Evolutionary conservation across 2,888 invertebrate genomes (phyloP), one percentile per base, ranked within the genome.

Genomic region (Sphaerophoria taeniata): DNA sequence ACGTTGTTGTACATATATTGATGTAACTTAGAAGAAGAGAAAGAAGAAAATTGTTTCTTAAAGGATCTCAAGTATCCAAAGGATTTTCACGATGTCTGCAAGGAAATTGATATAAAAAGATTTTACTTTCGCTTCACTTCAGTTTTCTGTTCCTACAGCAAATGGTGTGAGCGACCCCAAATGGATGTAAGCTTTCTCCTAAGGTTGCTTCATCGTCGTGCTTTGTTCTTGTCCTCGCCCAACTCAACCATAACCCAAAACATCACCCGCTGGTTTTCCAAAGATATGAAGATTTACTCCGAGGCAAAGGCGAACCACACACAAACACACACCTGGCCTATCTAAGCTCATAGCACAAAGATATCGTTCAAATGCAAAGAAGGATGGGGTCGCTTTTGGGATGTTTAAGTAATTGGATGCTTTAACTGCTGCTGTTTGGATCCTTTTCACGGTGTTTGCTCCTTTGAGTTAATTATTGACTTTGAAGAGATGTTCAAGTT

Each of bases 61-160:
- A n/a, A n/a, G n/a, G n/a, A n/a, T n/a, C n/a, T 75, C 75, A 55
- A 72, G 67, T 71, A 71, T 75, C 67, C 24, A 49, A 79, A 75
- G 34, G 65, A 63, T 65, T 71, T 65, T 58, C 51, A 69, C 24
- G 14, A 88, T 88, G 88, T 87, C 88, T 90, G 88, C 88, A 89
- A 88, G 89, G 88, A 90, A 90, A 90, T 90, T 90, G 90, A 90
- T 90, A 90, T 89, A 90, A 88, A 88, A 88, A 88, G 90, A 89
- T 88, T 89, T 89, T 76, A 39, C 39, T 53, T 51, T 63, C 51
- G 63, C 58, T 71, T 65, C 47, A 53, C 34, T 53, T 74, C 33
- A 70, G 51, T 71, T 53, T 51, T 71, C 33, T 39, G 69, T 34
- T 69, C 67, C 36, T 73, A 39, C 16, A 33, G n/a, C n/a, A n/a